Percentiles rank a stretch among this genome's conserved stretches.
These are phyloP conservation scores for Sebastes hopkinsi DNA, from an alignment of 2,797 vertebrate genomes.

Conservation along the genomic window DNA sequence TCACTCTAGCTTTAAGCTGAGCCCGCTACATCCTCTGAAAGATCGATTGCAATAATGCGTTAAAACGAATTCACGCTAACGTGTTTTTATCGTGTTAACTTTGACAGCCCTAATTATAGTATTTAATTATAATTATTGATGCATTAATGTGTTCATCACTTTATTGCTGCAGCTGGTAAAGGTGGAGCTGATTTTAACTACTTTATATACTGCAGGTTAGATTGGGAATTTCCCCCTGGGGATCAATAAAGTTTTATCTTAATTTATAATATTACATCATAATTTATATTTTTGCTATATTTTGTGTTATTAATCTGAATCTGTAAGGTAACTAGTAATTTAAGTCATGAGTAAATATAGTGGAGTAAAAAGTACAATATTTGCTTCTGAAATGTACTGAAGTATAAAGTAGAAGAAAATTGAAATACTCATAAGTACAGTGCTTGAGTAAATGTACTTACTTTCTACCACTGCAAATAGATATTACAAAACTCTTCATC, in stretches of 20 bases:
- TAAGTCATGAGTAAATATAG: not conserved
- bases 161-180: not conserved
- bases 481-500: not conserved
- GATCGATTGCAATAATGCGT: no score
- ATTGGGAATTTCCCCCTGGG: not conserved
- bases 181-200: not conserved
- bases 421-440: not conserved
- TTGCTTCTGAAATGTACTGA: not conserved
- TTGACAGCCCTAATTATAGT: not conserved
- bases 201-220: not conserved
- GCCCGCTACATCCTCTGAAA: no score
- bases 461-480: not conserved
- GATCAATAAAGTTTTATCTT: not conserved
- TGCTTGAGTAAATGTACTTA: not conserved
- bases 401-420: not conserved
- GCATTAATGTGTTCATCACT: not conserved
- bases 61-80: rapidly evolving
- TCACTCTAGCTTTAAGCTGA: no score
- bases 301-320: not conserved
- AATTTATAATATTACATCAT: not conserved
- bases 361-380: not conserved
- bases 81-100: no score
- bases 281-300: not conserved
- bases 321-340: not conserved
- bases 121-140: not conserved